Evolutionary conservation across 2,888 invertebrate genomes (phyloP).

Genomic region (Agrenia bidenticulata): DNA sequence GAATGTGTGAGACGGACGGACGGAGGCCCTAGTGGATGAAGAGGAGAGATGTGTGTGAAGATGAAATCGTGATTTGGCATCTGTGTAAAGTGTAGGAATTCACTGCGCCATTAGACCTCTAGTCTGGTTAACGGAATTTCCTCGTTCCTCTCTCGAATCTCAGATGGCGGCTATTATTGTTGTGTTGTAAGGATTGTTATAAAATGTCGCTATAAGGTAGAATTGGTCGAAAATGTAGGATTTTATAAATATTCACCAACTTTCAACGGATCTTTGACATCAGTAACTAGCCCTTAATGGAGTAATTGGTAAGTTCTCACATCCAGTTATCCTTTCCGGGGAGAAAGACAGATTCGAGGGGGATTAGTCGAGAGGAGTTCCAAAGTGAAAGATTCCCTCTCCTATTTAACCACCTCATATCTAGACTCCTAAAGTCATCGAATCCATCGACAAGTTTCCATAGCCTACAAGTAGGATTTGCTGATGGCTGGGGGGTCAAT

Average conservation of each 20-base stretch:
- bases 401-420: background rate
- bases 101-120: constrained; percentile 6
- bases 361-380: too few relatives aligned
- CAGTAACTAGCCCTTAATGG: constrained; percentile 9
- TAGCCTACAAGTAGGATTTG: background rate
- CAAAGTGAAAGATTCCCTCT: constrained; percentile 6
- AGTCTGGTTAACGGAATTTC: constrained; percentile 55
- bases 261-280: constrained; percentile 8
- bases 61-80: background rate
- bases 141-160: constrained; percentile 58
- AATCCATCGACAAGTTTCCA: background rate
- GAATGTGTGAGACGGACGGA: too few relatives aligned
- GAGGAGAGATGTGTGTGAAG: too few relatives aligned
- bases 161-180: constrained; percentile 64
- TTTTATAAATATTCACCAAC: constrained; percentile 12
- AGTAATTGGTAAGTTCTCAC: constrained; percentile 14
- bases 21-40: too few relatives aligned
- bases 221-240: constrained; percentile 35
- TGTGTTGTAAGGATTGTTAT: constrained; percentile 58
- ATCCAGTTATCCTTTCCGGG: too few relatives aligned
- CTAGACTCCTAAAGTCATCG: background rate
- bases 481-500: background rate
- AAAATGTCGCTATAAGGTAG: constrained; percentile 54
- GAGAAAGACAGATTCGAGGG: too few relatives aligned
- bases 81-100: background rate